Percentiles rank a stretch among this genome's conserved stretches.
Conservation (phyloP, 2,113 vertebrate species). For the Tragelaphus strepsiceros region DNA sequence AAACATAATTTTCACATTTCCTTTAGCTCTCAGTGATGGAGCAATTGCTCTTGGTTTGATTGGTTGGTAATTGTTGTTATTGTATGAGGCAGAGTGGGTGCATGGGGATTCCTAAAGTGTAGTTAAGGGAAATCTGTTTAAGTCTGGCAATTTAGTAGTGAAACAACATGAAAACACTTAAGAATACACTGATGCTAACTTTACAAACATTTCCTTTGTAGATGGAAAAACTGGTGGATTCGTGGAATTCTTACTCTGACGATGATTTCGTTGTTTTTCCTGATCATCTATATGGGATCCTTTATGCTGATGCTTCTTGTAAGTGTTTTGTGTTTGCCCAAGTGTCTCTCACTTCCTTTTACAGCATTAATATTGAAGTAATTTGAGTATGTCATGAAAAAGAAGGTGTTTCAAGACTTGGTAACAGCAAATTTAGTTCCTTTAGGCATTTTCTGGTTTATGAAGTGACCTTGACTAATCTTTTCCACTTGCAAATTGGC, state of each 20-base stretch:
- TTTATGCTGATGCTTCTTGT: slow-evolving; percentile 92
- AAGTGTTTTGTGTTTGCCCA: slow-evolving; percentile 67
- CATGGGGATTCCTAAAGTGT: neutral
- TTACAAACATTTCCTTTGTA: slow-evolving; percentile 69
- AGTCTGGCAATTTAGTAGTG: neutral
- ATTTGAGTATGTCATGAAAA: neutral
- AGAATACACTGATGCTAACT: neutral
- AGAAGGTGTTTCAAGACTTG: neutral
- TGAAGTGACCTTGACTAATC: neutral
- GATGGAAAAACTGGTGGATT: slow-evolving; percentile 99
- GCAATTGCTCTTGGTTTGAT: neutral
- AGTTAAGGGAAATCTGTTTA: neutral
- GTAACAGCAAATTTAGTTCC: neutral
- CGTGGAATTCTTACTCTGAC: slow-evolving; percentile 93
- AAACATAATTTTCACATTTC: neutral
- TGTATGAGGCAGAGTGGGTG: neutral
- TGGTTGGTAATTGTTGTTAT: neutral
- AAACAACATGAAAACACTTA: neutral
- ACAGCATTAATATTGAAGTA: neutral
- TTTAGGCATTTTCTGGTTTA: neutral
- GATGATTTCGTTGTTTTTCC: slow-evolving; percentile 94
- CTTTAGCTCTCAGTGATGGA: neutral
- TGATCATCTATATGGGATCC: slow-evolving; percentile 95
- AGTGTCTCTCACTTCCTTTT: neutral
- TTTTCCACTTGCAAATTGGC: neutral